Percentiles rank a stretch among this genome's conserved stretches.
phyloP scores from a whole-genome alignment of 1,140 invertebrate species.

The Diploscapter pachys region DNA sequence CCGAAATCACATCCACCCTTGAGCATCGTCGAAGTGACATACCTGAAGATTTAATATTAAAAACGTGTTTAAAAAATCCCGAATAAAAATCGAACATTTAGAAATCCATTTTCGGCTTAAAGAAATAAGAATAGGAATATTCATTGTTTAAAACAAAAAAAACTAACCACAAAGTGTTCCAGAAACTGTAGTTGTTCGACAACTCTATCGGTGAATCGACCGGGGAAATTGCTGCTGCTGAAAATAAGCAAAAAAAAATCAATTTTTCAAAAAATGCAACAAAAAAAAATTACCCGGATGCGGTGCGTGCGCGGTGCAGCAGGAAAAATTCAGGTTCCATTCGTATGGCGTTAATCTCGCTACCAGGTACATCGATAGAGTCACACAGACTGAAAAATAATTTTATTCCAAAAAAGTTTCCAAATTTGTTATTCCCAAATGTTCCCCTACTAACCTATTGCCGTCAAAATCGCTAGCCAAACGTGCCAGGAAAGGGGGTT shows the following conservation, averaged over 20 bases:
- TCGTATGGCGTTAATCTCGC: conserved; percentile 69
- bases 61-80: neutral
- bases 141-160: conserved; percentile 56
- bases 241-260: too few species aligned
- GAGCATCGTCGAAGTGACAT: conserved; percentile 52
- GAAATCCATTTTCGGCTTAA: neutral
- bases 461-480: conserved; percentile 66
- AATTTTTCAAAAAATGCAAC: too few species aligned
- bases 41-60: conserved; percentile 27
- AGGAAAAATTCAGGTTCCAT: conserved; percentile 67
- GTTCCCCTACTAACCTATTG: conserved; percentile 46
- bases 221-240: conserved; percentile 38
- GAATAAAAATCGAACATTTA: conserved; percentile 5
- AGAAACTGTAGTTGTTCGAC: conserved; percentile 62
- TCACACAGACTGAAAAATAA: conserved; percentile 65
- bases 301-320: conserved; percentile 63
- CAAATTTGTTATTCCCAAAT: neutral
- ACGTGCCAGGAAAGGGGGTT: conserved; percentile 67
- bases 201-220: conserved; percentile 45
- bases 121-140: too few species aligned
- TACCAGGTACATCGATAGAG: conserved; percentile 75
- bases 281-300: conserved; percentile 55
- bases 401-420: too few species aligned
- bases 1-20: conserved; percentile 61
- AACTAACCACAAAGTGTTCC: conserved; percentile 57